Evolutionary conservation across 2,888 invertebrate species (phyloP), one percentile per base, ranked within the genome.

Genomic region (Tipula confusa): DNA sequence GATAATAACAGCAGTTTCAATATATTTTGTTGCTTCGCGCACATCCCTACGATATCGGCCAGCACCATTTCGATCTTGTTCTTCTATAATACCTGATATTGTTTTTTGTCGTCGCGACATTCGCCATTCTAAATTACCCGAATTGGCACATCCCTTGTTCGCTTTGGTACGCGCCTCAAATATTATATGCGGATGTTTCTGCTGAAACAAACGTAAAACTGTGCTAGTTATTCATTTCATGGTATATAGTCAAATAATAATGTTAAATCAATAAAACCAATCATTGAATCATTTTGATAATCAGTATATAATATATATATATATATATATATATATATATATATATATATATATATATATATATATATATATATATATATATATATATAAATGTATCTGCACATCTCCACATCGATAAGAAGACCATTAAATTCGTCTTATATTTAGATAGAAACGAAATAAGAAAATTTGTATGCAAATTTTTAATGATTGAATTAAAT

Each of bases 151-250:
- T 83, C 96, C 96, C 90, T 97, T 96, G 91, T 95, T 95, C 86
- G 94, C 94, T 89, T 97, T 96, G 84, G 96, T 95, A 86, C 96
- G 94, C 88, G 97, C 96, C 90, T 97, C 97, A 92, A 97, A 98
- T 90, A 98, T 96, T 90, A 98, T 95, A 93, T 98, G 98, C 88
- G 98, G 98, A 93, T 98, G 97, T 91, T 97, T 97, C 95, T 96
- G 95, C 95, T 96, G 94, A 92, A 94, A 92, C 93, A 92, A 93
- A 87, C 84, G 84, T 43, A 83, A 83, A 83, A 83, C 29, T 33
- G 80, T 80, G 80, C 80, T 80, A 80, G 80, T 80, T 29, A 80
- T 80, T 29, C 80, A 80, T 80, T 31, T 29, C 80, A 80, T 29
- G 6, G 33, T 24, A 24, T 9, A 24, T 24, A 64, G 24, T 64